These are phyloP conservation scores for Colius striatus DNA, from an alignment of 2,113 vertebrate species.

Conservation along the genomic window DNA sequence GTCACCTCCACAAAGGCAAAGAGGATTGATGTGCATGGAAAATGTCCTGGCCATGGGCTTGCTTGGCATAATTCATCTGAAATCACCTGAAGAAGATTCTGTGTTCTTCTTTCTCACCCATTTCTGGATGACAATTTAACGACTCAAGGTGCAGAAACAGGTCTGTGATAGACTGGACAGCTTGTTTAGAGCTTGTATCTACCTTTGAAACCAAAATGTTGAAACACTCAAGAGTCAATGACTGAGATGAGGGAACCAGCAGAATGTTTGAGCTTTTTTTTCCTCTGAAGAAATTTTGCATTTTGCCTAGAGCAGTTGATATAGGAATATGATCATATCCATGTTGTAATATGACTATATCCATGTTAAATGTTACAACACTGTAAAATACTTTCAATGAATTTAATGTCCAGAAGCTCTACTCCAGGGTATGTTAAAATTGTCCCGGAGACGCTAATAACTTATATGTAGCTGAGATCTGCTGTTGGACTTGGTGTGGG, in stretches of 20 bases:
- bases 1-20: neutral
- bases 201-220: neutral
- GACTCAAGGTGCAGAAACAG: neutral
- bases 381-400: neutral
- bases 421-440: neutral
- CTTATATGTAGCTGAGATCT: accelerated
- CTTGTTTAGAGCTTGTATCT: neutral
- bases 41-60: neutral
- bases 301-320: neutral
- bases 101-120: neutral
- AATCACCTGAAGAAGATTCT: neutral
- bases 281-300: neutral
- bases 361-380: neutral
- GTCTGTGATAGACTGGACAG: neutral
- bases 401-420: neutral
- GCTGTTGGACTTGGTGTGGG: neutral
- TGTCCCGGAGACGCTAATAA: neutral
- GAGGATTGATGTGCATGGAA: neutral
- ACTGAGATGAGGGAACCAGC: neutral
- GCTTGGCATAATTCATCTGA: neutral
- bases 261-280: neutral
- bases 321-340: neutral
- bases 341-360: neutral
- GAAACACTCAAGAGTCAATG: neutral
- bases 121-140: neutral